Conservation (phyloP, 2,113 vertebrate species). For the Carassius gibelio region DNA sequence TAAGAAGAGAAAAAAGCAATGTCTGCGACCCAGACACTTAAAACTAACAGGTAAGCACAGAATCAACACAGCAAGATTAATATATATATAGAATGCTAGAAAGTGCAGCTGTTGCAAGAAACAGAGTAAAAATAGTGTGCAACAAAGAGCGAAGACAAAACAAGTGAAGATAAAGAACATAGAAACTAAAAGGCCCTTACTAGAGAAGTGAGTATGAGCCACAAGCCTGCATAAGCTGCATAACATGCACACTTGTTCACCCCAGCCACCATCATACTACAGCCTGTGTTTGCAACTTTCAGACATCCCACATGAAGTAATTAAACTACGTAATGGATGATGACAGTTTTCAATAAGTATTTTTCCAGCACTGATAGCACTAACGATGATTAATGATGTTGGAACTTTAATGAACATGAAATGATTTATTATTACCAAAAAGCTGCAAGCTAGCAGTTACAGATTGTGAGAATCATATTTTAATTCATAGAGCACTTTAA, state of each 20-base stretch:
- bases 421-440: conserved; percentile 64
- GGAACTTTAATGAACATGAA: conserved; percentile 55
- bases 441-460: conserved; percentile 59
- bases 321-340: conserved; percentile 60
- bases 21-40: conserved; percentile 3
- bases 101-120: conserved; percentile 3
- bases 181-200: background rate
- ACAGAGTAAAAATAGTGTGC: background rate
- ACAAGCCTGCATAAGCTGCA: background rate
- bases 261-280: background rate
- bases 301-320: conserved; percentile 50
- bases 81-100: background rate
- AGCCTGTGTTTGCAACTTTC: conserved; percentile 16
- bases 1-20: background rate
- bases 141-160: background rate
- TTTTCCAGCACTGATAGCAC: conserved; percentile 63
- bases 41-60: conserved; percentile 13
- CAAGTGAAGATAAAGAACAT: background rate
- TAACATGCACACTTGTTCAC: background rate
- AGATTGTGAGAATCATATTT: conserved; percentile 66
- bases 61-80: conserved; percentile 1
- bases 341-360: conserved; percentile 67
- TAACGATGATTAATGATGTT: conserved; percentile 67
- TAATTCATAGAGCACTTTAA: conserved; percentile 35
- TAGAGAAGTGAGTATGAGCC: background rate